phyloP scores from a whole-genome alignment of 2,797 vertebrate genomes.

The Falco columbarius region DNA sequence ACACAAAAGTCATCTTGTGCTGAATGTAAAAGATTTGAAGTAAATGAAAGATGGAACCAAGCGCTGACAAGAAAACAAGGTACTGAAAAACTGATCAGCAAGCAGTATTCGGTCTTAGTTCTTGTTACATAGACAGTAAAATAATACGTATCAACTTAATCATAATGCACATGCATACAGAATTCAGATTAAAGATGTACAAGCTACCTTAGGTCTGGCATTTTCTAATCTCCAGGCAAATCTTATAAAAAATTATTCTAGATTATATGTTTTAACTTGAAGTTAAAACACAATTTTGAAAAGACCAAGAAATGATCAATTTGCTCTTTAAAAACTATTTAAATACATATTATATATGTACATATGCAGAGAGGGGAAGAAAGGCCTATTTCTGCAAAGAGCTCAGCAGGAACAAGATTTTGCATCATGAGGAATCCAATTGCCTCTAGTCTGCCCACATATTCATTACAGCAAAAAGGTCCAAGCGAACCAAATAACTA shows the following conservation, averaged over 20 bases:
- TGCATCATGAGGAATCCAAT: not conserved
- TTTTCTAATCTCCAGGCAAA: not conserved
- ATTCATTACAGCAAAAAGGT: not conserved
- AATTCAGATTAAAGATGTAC: not conserved
- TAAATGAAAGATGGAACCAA: slow-evolving; percentile 5
- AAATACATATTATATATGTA: not conserved
- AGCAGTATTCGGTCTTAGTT: not conserved
- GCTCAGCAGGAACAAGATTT: not conserved
- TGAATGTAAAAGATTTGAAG: slow-evolving; percentile 3
- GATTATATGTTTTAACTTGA: not conserved
- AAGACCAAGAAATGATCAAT: not conserved
- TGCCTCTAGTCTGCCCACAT: not conserved
- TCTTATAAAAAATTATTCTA: not conserved
- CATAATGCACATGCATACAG: not conserved
- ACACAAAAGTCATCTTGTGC: not conserved
- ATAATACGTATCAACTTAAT: not conserved
- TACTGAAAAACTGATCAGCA: not conserved
- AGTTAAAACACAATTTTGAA: not conserved
- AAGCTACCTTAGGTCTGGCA: not conserved
- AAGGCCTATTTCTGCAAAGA: not conserved
- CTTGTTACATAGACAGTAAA: not conserved
- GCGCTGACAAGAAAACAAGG: not conserved
- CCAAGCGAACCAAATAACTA: not conserved
- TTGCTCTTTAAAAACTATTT: not conserved
- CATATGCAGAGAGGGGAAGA: not conserved